These are phyloP conservation scores for Dysidea cf. avara DNA, from an alignment of 37 sponge, comb jelly and placozoan genomes.

Conservation along the genomic window DNA sequence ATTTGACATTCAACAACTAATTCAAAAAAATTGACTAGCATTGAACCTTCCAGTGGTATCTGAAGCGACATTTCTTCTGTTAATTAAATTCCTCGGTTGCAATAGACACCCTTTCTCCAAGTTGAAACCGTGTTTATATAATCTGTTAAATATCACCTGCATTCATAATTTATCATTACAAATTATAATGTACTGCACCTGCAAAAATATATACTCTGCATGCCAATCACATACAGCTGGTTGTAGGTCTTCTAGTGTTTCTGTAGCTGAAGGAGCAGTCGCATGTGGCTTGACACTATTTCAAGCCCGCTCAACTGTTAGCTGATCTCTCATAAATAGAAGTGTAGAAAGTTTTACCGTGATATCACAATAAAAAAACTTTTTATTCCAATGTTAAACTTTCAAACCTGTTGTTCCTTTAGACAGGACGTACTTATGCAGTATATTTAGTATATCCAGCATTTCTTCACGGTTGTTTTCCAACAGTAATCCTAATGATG, in stretches of 20 bases:
- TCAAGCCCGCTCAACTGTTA: constrained; percentile 13
- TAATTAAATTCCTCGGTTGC: constrained; percentile 13
- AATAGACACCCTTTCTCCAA: constrained; percentile 1
- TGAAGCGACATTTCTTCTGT: constrained; percentile 2
- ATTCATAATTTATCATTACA: too few relatives aligned
- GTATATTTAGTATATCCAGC: too few relatives aligned
- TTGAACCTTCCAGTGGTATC: not conserved
- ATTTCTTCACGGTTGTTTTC: too few relatives aligned
- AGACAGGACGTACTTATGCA: too few relatives aligned
- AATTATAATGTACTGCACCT: constrained; percentile 2
- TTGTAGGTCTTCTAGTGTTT: constrained; percentile 2
- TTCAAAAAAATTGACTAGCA: constrained; percentile 10
- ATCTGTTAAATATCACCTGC: constrained; percentile 18
- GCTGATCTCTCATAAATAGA: too few relatives aligned
- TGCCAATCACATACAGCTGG: constrained; percentile 20
- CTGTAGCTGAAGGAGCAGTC: not conserved
- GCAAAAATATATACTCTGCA: constrained; percentile 16
- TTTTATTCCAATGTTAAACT: too few relatives aligned
- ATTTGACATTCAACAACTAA: constrained; percentile 21
- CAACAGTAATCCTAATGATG: too few relatives aligned
- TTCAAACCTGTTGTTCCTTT: too few relatives aligned
- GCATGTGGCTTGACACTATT: not conserved
- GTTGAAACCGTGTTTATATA: constrained; percentile 15
- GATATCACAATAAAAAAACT: too few relatives aligned
- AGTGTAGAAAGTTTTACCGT: too few relatives aligned